Evolutionary conservation across 2,888 invertebrate genomes (phyloP), one percentile per base, ranked within the genome.

Genomic region (Bursaphelenchus okinawaensis): DNA sequence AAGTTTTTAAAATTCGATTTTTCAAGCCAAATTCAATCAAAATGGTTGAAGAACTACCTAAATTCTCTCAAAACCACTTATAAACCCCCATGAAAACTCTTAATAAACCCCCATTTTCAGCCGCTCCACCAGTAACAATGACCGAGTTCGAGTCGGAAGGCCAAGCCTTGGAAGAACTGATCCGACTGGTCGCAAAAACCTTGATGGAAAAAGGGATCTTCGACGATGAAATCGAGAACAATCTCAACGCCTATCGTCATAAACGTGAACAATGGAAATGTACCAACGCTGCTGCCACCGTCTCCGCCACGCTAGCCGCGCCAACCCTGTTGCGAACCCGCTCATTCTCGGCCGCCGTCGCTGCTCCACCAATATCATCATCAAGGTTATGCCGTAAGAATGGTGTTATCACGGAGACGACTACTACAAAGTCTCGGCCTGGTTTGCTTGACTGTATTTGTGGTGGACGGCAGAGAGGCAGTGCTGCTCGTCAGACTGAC

Each of bases 171-270:
- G 40, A 65, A 40, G 62, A 67, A 22, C 28, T 69, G 28, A 26
- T 72, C 28, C 65, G 62, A 0, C 29, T 54, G 19, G 40, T 72
- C 12, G 62, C 74, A 4, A 29, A 63, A 19, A 63, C 67, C n/a
- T 29, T 71, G 40, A 56, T 52, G 26, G 71, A 71, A 16, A 74
- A 68, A 24, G 71, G 71, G 20, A 61, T 57, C 23, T 71, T 74
- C 29, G 73, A 71, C 63, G 66, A 63, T 4, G 63, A 68, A 7
- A 61, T 70, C 27, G 71, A 71, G 24, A 28, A 51, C n/a, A 27
- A 52, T 29, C 23, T 71, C 12, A 40, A 29, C 6, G 52, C 59
- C 4, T 71, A 67, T 56, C 70, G 74, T 20, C 24, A 40, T 8
- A 62, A 62, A 24, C 54, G 62, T 12, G 55, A 62, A 28, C 62